Percentiles rank a stretch among this genome's conserved stretches.
phyloP scores from a whole-genome alignment of 2,797 vertebrate genomes.

The Euphonia xanthogaster region DNA sequence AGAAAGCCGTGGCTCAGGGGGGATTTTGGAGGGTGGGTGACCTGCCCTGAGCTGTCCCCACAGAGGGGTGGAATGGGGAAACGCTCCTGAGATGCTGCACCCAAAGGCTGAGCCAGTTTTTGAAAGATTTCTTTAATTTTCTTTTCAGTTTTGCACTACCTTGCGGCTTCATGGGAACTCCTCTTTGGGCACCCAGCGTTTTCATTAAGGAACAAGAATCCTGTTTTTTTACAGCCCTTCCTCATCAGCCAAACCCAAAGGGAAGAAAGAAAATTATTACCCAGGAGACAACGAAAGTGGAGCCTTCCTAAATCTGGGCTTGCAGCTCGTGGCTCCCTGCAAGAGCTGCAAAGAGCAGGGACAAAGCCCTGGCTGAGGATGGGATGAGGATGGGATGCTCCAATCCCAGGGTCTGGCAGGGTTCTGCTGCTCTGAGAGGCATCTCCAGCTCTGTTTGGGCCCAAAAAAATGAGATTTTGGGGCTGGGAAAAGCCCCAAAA shows the following conservation, averaged over 20 bases:
- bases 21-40: neutral
- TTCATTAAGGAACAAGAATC: constrained; percentile 52
- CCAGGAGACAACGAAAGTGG: neutral
- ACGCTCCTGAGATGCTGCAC: neutral
- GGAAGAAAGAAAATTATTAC: neutral
- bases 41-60: neutral
- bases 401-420: rapidly evolving
- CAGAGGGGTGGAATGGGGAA: neutral
- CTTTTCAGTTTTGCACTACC: neutral
- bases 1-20: neutral
- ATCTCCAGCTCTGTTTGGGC: neutral
- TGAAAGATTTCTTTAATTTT: neutral
- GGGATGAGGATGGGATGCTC: neutral
- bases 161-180: neutral
- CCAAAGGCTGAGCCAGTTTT: neutral
- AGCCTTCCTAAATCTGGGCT: neutral
- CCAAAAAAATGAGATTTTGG: neutral
- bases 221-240: constrained; percentile 16
- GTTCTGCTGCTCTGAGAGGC: neutral
- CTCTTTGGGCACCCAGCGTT: rapidly evolving
- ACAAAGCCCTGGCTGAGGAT: neutral
- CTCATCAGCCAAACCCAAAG: constrained; percentile 4
- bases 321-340: neutral
- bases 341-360: neutral
- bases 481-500: neutral